Evolutionary conservation across 2,888 invertebrate species (phyloP).

Genomic region (Encarsia formosa): DNA sequence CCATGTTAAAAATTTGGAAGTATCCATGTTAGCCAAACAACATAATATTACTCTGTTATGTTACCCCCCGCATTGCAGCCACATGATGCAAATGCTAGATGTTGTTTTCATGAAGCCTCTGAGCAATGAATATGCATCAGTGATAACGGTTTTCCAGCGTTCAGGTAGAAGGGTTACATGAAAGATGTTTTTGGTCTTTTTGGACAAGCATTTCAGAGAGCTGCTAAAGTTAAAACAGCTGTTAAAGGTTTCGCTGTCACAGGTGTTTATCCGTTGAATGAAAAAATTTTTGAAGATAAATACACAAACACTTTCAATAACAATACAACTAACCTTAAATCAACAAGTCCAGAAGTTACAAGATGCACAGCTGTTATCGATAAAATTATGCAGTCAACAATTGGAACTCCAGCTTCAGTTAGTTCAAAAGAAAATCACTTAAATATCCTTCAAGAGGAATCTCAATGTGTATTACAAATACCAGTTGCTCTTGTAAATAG

Average conservation of each 20-base stretch:
- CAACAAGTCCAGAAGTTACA: neutral
- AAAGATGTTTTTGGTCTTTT: neutral
- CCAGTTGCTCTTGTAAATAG: too few species aligned
- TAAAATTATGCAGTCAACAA: neutral
- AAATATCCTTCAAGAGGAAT: too few species aligned
- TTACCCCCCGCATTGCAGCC: neutral
- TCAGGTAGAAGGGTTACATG: too few species aligned
- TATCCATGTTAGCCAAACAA: neutral
- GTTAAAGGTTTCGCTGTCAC: neutral
- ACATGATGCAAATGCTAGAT: neutral
- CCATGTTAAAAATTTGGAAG: neutral
- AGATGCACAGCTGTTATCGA: neutral
- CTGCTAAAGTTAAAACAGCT: too few species aligned
- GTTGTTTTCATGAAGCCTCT: neutral
- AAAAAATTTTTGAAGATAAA: too few species aligned
- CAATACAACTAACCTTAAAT: neutral
- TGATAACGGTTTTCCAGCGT: neutral
- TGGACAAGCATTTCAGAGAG: neutral
- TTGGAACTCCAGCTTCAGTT: neutral
- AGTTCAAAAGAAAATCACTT: neutral
- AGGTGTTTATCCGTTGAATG: too few species aligned
- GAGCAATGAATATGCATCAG: neutral
- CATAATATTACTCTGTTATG: neutral
- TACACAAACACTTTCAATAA: neutral
- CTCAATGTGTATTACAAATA: too few species aligned